phyloP scores from a whole-genome alignment of 2,797 vertebrate genomes.

The Lepilemur ruficaudatus region DNA sequence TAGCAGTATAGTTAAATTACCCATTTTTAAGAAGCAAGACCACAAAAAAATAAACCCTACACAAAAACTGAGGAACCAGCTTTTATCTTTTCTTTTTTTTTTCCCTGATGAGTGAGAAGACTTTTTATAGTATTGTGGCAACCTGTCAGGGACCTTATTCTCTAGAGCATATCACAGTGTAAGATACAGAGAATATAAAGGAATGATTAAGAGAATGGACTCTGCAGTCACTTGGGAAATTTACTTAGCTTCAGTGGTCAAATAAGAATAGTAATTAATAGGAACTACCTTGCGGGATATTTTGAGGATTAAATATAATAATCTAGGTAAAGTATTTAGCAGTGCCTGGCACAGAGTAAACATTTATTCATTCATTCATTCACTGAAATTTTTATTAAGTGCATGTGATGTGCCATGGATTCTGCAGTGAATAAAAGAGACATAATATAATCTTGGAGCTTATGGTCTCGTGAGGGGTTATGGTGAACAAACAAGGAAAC shows the following conservation, averaged over 20 bases:
- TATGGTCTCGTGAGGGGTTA: background rate
- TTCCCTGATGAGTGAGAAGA: background rate
- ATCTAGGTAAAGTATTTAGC: background rate
- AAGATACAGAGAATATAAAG: background rate
- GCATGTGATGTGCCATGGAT: background rate
- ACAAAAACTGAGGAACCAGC: too few relatives aligned
- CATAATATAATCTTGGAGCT: background rate
- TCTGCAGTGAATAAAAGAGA: background rate
- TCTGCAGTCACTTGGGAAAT: background rate
- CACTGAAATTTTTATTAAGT: constrained; percentile 4
- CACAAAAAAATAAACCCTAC: background rate
- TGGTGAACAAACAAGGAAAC: background rate
- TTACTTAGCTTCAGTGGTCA: background rate
- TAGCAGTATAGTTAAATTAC: background rate
- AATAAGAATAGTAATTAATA: constrained; percentile 21
- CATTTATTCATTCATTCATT: constrained; percentile 32
- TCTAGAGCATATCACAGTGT: background rate
- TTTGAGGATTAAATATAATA: constrained; percentile 3
- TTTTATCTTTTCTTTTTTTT: background rate
- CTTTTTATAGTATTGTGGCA: background rate
- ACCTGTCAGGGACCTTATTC: background rate
- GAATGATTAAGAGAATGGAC: background rate
- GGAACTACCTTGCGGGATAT: background rate
- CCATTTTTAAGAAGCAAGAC: background rate
- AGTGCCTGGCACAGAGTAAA: background rate